Base-by-base conservation (phyloP, 1,140 invertebrate species). In the Sarcophaga peregrina region DNA sequence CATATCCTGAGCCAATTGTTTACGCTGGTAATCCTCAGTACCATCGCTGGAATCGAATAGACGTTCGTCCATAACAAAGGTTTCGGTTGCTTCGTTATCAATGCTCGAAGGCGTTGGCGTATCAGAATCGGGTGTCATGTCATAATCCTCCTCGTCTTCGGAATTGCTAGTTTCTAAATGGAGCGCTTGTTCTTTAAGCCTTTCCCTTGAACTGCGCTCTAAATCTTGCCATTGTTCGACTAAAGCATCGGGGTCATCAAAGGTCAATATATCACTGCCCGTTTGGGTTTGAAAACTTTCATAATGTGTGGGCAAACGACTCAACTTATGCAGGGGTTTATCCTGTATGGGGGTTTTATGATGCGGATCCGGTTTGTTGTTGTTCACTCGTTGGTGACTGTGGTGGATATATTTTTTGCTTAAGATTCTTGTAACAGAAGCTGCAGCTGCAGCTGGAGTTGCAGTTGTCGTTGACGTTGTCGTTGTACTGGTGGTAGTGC, bases 251-350 rank as follows among this genome's bases (percentile, higher is more conserved):
- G 85, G 87, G 20, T 87, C 87, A 50, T 87, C 87, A 48, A 89
- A 88, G 20, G 87, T 88, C 25, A 89, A 84, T 58, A 89, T 88
- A 82, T 87, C 86, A 75, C 86, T 86, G 52, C 89, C 88, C 20
- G 87, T 88, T 83, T 89, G 86, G 58, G 88, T 89, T 83, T 89
- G 88, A 85, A 89, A 89, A 85, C 88, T 89, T 84, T 89, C 88
- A 37, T 89, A 89, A 82, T 89, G 88, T 50, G 88, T 89, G 84
- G 88, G 88, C 81, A 89, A 83, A 48, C 85, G 84, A 80, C 86
- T 87, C 13, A 89, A 84, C 46, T 89, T 89, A 78, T 78, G 75
- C 9, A 50, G 75, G n/a, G 75, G 75, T 37, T 68, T 72, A 15
- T 82, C 81, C 37, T 74, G 6, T 25, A 82, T 45, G 9, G 62